Evolutionary conservation across 2,888 invertebrate species (phyloP).

Genomic region (Rhagophthalmus giganteus): DNA sequence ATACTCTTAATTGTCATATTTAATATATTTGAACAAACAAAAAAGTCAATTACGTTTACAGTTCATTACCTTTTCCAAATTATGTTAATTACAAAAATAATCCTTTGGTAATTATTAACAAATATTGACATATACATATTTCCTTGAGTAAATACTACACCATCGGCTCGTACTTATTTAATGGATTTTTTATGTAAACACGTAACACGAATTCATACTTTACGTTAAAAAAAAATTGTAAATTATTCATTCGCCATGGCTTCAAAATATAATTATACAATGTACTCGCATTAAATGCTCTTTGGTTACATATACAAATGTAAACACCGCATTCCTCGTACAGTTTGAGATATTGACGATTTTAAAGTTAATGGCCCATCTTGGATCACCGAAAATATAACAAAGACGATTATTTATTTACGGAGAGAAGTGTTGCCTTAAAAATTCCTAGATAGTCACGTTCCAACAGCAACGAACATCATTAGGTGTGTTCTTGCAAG

Average conservation of each 20-base stretch:
- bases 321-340: neutral
- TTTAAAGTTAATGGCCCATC: neutral
- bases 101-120: constrained; percentile 37
- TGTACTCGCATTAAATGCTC: too few relatives aligned
- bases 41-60: constrained; percentile 33
- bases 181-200: constrained; percentile 14
- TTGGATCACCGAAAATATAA: neutral
- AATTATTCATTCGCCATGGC: too few relatives aligned
- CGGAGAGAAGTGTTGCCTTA: neutral
- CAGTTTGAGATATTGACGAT: neutral
- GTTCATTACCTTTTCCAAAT: constrained; percentile 38
- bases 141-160: constrained; percentile 3
- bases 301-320: neutral
- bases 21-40: neutral
- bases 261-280: too few relatives aligned
- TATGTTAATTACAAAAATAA: constrained; percentile 41
- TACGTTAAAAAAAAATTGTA: too few relatives aligned
- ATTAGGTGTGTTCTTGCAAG: too few relatives aligned
- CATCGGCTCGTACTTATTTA: constrained; percentile 4
- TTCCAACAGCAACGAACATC: neutral
- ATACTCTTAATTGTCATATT: neutral
- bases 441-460: neutral
- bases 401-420: neutral
- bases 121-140: constrained; percentile 23
- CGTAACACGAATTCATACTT: neutral